Conservation (phyloP, 2,888 invertebrate species). For the Hirtodrosophila confusa region DNA sequence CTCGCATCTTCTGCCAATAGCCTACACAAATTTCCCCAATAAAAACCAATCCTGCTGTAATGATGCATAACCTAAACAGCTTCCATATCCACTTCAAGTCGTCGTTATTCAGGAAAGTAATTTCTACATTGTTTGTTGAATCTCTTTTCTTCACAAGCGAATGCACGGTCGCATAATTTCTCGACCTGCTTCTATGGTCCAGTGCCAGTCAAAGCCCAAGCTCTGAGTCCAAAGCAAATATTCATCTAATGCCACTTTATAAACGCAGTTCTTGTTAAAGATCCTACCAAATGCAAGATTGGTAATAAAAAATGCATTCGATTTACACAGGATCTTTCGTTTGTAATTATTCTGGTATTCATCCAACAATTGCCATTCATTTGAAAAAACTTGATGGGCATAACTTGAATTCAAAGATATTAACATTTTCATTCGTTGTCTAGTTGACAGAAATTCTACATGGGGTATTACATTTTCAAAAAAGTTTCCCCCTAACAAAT, state of each 20-base stretch:
- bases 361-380: neutral
- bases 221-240: neutral
- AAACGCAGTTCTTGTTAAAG: slow-evolving; percentile 19
- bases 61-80: neutral
- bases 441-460: neutral
- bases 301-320: neutral
- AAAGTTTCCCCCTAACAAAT: neutral
- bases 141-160: neutral
- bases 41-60: slow-evolving; percentile 9
- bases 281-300: neutral
- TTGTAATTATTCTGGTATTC: slow-evolving; percentile 8
- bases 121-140: neutral
- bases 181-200: neutral
- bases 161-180: neutral
- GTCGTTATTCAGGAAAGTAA: neutral
- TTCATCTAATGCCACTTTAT: slow-evolving; percentile 3
- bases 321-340: slow-evolving; percentile 1
- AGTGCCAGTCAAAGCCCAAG: slow-evolving; percentile 3
- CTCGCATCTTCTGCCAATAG: neutral
- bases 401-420: slow-evolving; percentile 7
- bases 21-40: neutral
- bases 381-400: neutral
- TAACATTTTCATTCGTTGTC: neutral
- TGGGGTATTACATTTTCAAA: slow-evolving; percentile 6
- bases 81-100: slow-evolving; percentile 24